Base-by-base conservation (phyloP, 2,113 vertebrate genomes). In the Ivindomyrus marchei region DNA sequence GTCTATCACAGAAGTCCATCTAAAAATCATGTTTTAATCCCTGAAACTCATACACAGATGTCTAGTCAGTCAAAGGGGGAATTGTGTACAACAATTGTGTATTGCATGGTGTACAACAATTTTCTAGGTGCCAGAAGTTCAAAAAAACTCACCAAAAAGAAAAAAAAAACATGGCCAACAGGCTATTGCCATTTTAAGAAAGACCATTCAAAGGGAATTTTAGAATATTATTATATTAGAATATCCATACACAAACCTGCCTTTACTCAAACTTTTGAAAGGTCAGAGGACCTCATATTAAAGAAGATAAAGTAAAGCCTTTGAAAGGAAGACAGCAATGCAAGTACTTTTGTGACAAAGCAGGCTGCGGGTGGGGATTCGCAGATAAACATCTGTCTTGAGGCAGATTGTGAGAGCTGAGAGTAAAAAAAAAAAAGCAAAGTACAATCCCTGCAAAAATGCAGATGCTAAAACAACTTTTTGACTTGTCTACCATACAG, bases 201-300 rank as follows among this genome's bases (percentile, higher is more conserved):
- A n/a, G 21, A 21, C 19, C 52, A 58, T 58, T 6, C 5, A 58
- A 24, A 58, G n/a, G n/a, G 62, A 66, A 10, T 66, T 66, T 70
- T 70, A n/a, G 3, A 15, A 19, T 31, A 31, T 31, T 31, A 31
- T 31, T 31, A 31, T 31, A 89, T 91, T 91, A 92, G 53, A 89
- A 90, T 84, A 90, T 77, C 53, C 66, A 21, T 8, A 70, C 62
- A 31, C 27, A 74, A 74, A 74, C 66, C 31, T 74, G n/a, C 13
- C n/a, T 27, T n/a, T 39, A 27, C n/a, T 27, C 52, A 85, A 11
- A 27, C 42, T 17, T 36, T 39, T 39, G 46, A 50, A 52, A 17
- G 17, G n/a, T 24, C 1, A 11, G 77, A 70, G 46, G 6, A 15
- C 8, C 21, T 19, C 36, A 17, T 62, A 56, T 87, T 27, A 53